Evolutionary conservation across 2,888 invertebrate species (phyloP), one percentile per base, ranked within the genome.

Genomic region (Nyleta sp.): DNA sequence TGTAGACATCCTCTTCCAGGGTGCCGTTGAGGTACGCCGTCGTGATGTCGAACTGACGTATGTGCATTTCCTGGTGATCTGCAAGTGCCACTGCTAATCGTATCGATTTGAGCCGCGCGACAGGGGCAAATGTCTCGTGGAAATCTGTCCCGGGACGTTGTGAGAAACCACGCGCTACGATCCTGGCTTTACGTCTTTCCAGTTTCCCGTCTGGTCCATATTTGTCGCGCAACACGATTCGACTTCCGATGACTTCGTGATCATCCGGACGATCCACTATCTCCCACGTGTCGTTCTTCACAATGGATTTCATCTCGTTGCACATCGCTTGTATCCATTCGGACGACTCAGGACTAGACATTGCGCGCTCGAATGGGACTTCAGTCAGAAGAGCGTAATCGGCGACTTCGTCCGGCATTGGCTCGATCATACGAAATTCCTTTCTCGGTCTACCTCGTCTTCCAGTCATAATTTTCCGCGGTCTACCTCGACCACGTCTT

Each of bases 11-110:
- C 13, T 62, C 70, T 4, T 74, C 76, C 17, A 81, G 46, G 8
- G 46, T 18, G 0, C 83, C 83, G 46, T 83, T 83, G 7, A 84
- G 53, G 28, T 80, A 85, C 5, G 83, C 81, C 2, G 81, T 81
- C 0, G 78, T 73, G 1, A 84, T 62, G 28, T 84, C 82, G n/a
- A 81, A 68, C 15, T 85, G 84, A 7, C 57, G 13, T 5, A 83
- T 68, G 8, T 62, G 35, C 76, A 83, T 62, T 6, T 40, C 64
- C 7, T 31, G 11, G n/a, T 68, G 52, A 1, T 22, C 35, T 2
- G 57, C 22, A 10, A 68, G 17, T 1, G 57, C 57, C 1, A 48
- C 15, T 0, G 48, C 24, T 17, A 57, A n/a, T 1, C 68, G 46
- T 28, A 57, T 38, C 6, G 68, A 57, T 0, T 20, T 22, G 5